These are phyloP conservation scores for Neoaliturus tenellus DNA, from an alignment of 2,888 invertebrate genomes.

Conservation along the genomic window DNA sequence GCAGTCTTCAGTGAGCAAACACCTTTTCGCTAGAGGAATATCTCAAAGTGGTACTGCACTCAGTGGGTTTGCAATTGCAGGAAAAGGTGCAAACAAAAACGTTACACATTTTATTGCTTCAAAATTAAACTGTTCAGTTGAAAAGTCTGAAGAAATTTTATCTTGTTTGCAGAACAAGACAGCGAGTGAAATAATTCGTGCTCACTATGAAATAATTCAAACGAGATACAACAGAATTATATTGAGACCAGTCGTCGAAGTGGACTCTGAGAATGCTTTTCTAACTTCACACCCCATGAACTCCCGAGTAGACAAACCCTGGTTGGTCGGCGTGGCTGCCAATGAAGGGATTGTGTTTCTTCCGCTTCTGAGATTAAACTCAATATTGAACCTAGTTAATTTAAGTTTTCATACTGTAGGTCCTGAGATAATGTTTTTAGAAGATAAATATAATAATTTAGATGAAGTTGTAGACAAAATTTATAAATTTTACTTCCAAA, in stretches of 20 bases:
- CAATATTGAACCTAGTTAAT: background rate
- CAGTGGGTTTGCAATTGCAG: slow-evolving; percentile 12
- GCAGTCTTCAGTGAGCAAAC: slow-evolving; percentile 23
- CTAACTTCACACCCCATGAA: background rate
- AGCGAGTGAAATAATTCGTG: background rate
- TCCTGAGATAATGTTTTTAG: background rate
- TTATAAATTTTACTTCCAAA: background rate
- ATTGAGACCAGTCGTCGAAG: slow-evolving; percentile 15
- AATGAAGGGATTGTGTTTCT: slow-evolving; percentile 24
- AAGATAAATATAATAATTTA: background rate
- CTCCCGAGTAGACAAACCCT: background rate
- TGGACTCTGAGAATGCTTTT: slow-evolving; percentile 25
- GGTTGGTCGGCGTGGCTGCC: slow-evolving; percentile 9
- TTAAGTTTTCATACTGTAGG: background rate
- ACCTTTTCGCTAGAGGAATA: slow-evolving; percentile 25
- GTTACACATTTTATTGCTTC: slow-evolving; percentile 1
- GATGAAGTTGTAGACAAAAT: background rate
- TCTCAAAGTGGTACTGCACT: slow-evolving; percentile 34
- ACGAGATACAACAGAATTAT: background rate
- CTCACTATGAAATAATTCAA: background rate
- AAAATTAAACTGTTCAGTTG: background rate
- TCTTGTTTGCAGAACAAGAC: slow-evolving; percentile 8
- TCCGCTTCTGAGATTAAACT: background rate
- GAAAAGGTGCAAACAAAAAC: background rate
- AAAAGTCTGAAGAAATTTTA: background rate